phyloP scores from a whole-genome alignment of 2,797 vertebrate species.

The Distichodus sexfasciatus region DNA sequence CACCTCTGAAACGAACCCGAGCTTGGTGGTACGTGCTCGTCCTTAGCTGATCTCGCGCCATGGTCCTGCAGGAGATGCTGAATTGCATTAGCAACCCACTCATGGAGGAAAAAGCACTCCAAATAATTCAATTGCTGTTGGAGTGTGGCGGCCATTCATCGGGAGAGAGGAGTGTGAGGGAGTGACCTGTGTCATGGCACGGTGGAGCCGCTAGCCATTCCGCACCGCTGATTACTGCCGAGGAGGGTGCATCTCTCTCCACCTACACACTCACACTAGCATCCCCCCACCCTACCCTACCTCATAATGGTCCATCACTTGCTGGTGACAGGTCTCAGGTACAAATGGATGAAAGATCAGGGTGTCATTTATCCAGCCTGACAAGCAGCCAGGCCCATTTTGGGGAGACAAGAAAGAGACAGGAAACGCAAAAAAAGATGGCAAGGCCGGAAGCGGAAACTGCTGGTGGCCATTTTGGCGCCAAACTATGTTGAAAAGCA shows the following conservation, averaged over 20 bases:
- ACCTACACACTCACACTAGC: constrained; percentile 7
- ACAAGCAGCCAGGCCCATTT: not conserved
- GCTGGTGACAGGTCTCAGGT: constrained; percentile 8
- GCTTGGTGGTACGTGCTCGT: constrained; percentile 26
- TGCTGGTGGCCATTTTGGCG: constrained; percentile 7
- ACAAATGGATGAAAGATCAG: constrained; percentile 29
- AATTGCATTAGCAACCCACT: constrained; percentile 53
- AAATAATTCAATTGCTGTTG: constrained; percentile 50
- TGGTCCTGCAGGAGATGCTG: constrained; percentile 37
- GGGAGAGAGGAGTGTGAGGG: constrained; percentile 28
- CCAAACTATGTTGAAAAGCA: not conserved
- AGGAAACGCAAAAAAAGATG: too few species aligned
- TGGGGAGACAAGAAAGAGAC: not conserved
- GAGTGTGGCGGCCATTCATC: constrained; percentile 46
- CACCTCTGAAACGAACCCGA: constrained; percentile 36
- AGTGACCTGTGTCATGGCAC: too few species aligned
- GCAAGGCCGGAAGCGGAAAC: constrained; percentile 32
- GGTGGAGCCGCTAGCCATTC: constrained; percentile 28
- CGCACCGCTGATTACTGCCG: constrained; percentile 35
- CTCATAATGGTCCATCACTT: constrained; percentile 17
- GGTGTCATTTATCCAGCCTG: constrained; percentile 20
- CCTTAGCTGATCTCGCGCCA: constrained; percentile 34
- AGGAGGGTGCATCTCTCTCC: constrained; percentile 13
- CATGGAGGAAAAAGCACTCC: constrained; percentile 47
- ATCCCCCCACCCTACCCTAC: not conserved